Evolutionary conservation across 2,113 vertebrate species (phyloP), one percentile per base, ranked within the genome.

Genomic region (Plestiodon gilberti): DNA sequence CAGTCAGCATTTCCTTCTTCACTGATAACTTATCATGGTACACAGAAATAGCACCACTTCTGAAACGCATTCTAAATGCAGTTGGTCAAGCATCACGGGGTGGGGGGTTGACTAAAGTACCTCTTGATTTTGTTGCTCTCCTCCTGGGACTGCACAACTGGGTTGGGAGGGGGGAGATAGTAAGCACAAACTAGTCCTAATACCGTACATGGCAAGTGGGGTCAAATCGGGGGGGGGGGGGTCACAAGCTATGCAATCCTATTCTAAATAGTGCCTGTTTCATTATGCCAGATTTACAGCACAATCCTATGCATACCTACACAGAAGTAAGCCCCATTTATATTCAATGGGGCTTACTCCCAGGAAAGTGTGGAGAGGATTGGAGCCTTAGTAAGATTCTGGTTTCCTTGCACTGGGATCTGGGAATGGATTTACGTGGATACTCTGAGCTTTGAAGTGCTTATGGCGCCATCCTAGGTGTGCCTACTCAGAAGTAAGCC

Each of bases 1-100:
- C 74, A 61, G 57, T 43, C 71, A 90, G 86, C 25, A 61, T 59
- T 89, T 82, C 20, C 88, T 69, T 81, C 88, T 92, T 73, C 20
- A 48, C 35, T 80, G 48, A 48, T 85, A 88, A n/a, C 43, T 88
- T 82, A 86, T 67, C 40, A 35, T 6, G 75, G 18, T n/a, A 35
- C 67, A 18, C 67, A 18, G 62, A 15, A 52, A 85, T 81, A 83
- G 81, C 77, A 35, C 82, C 52, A 23, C 30, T 15, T 33, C 10
- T 52, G 40, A 52, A 30, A 30, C 25, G 43, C 28, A 35, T 11
- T 69, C 20, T n/a, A 55, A 33, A n/a, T n/a, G 22, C 18, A 55
- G 13, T 28, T 15, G 10, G n/a, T 11, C 2, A 73, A 61, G 15
- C 14, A 57, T 77, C 52, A n/a, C 8, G 2, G 48, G 43, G 43